A percentile compares a stretch with the other conserved stretches of the same genome.
phyloP scores from a whole-genome alignment of 2,888 invertebrate species.

The Nesidiocoris tenuis region DNA sequence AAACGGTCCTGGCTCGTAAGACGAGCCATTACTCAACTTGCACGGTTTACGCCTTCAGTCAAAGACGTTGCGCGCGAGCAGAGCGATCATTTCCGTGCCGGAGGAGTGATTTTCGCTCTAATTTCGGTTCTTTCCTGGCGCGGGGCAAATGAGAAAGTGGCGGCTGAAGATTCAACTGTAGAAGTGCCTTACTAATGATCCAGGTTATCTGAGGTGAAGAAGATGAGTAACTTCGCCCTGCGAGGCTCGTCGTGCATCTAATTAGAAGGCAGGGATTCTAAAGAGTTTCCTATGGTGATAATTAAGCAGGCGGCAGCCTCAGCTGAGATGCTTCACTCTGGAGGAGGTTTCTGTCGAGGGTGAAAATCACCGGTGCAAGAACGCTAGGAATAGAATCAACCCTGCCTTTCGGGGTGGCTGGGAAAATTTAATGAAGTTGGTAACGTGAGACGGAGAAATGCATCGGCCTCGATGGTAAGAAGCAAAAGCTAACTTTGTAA shows the following conservation, averaged over 20 bases:
- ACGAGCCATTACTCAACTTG: not conserved
- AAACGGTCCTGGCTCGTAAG: not conserved
- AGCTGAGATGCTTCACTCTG: not conserved
- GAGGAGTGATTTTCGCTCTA: not conserved
- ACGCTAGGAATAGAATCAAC: not conserved
- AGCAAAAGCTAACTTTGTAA: not conserved
- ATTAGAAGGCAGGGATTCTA: not conserved
- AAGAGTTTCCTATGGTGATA: not conserved
- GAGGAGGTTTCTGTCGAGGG: not conserved
- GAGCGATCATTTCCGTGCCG: not conserved
- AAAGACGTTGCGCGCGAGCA: not conserved
- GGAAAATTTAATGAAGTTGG: too few species aligned
- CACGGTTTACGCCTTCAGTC: not conserved
- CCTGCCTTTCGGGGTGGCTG: not conserved
- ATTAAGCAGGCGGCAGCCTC: not conserved
- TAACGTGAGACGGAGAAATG: too few species aligned
- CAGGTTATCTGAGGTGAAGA: not conserved
- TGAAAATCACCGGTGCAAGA: not conserved
- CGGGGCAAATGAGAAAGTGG: not conserved
- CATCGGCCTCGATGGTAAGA: too few species aligned
- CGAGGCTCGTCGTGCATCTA: not conserved
- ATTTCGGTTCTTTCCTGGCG: not conserved
- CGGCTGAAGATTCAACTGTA: not conserved
- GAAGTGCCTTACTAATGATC: not conserved
- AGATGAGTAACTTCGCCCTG: not conserved